These are phyloP conservation scores for Anadara kagoshimensis DNA, from an alignment of 1,140 invertebrate genomes.

Conservation along the genomic window DNA sequence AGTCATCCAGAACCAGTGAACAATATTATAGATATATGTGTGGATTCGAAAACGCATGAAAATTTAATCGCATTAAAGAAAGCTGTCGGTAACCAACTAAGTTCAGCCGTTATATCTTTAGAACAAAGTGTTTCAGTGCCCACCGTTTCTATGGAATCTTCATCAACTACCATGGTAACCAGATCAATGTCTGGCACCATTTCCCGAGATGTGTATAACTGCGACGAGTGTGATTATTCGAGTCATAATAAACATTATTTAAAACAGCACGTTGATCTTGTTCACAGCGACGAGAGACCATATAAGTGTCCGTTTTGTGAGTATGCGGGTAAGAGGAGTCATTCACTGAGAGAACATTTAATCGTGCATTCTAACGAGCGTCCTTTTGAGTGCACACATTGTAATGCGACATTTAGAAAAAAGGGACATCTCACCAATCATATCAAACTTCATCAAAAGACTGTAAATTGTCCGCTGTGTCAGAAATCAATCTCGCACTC, in stretches of 20 bases:
- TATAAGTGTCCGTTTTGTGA: constrained; percentile 73
- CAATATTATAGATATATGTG: too few species aligned
- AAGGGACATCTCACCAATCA: constrained; percentile 73
- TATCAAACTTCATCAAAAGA: constrained; percentile 66
- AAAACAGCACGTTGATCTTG: constrained; percentile 71
- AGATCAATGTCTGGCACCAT: neutral
- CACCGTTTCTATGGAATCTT: constrained; percentile 17
- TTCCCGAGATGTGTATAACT: constrained; percentile 26
- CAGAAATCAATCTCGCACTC: constrained; percentile 26
- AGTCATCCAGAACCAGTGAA: too few species aligned
- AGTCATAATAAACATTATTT: constrained; percentile 71
- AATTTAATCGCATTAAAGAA: too few species aligned
- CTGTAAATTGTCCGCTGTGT: constrained; percentile 55
- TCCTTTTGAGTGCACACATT: constrained; percentile 68
- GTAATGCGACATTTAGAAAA: constrained; percentile 72
- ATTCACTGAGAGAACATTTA: constrained; percentile 69
- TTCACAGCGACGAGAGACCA: constrained; percentile 67
- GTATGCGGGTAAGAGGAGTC: constrained; percentile 72
- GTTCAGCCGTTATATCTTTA: too few species aligned
- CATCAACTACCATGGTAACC: neutral
- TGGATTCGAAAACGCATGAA: too few species aligned
- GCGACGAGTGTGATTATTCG: constrained; percentile 64
- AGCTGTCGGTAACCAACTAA: too few species aligned
- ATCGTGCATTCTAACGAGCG: constrained; percentile 70
- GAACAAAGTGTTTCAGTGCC: too few species aligned